phyloP scores from a whole-genome alignment of 1,140 invertebrate genomes.

The Anoplophora glabripennis region DNA sequence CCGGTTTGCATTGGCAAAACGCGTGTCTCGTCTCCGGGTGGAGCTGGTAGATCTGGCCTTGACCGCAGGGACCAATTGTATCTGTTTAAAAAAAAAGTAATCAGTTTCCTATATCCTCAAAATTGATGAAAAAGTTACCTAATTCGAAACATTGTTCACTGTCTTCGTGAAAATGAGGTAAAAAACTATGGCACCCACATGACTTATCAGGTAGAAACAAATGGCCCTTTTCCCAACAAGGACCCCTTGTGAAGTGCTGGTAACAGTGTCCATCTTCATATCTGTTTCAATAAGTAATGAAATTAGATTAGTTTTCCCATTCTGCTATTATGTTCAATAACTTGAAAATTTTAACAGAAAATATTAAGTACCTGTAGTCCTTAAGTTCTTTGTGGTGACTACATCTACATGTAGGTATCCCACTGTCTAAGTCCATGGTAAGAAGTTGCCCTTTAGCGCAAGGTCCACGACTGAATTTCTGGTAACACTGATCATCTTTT shows the following conservation, averaged over 20 bases:
- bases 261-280: conserved; percentile 65
- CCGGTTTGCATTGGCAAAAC: conserved; percentile 66
- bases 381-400: conserved; percentile 24
- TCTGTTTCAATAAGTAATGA: conserved; percentile 23
- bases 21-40: conserved; percentile 52
- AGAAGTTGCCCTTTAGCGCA: conserved; percentile 71
- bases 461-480: conserved; percentile 65
- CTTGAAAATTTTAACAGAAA: background rate
- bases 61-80: conserved; percentile 65
- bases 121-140: conserved; percentile 53
- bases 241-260: conserved; percentile 73
- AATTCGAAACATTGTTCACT: conserved; percentile 71
- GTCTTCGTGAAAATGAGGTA: conserved; percentile 69
- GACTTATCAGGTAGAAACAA: conserved; percentile 68
- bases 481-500: conserved; percentile 67
- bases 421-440: conserved; percentile 46
- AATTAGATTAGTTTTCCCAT: conserved; percentile 54
- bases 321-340: conserved; percentile 52
- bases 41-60: conserved; percentile 62
- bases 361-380: conserved; percentile 9
- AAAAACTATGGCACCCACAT: conserved; percentile 66
- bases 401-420: conserved; percentile 27
- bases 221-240: conserved; percentile 68
- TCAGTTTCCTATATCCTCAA: conserved; percentile 54
- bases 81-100: conserved; percentile 58